Evolutionary conservation across 2,888 invertebrate genomes (phyloP).

Genomic region (Odiellus spinosus): DNA sequence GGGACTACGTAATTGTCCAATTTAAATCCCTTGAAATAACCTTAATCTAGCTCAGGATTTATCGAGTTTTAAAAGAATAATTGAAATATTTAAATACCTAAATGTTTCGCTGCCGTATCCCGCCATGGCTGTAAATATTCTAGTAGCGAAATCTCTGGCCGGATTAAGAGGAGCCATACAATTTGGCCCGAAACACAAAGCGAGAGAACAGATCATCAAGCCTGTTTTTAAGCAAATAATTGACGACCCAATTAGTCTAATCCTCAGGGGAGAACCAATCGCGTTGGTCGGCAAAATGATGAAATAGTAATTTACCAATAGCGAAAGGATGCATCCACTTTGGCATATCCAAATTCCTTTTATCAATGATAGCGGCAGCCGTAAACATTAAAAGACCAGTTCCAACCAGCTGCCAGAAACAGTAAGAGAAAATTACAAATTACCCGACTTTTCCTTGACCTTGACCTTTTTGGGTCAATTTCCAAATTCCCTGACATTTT

Average conservation of each 20-base stretch:
- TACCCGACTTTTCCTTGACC: too few species aligned
- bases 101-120: constrained; percentile 36
- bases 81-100: constrained; percentile 26
- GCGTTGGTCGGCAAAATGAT: too few species aligned
- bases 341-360: constrained; percentile 31
- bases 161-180: constrained; percentile 43
- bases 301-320: constrained; percentile 23
- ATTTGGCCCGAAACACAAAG: constrained; percentile 33
- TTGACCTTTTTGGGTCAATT: too few species aligned
- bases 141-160: constrained; percentile 40
- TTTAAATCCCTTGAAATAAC: too few species aligned
- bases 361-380: constrained; percentile 34
- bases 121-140: constrained; percentile 35
- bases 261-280: too few species aligned
- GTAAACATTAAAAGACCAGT: constrained; percentile 34
- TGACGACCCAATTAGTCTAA: too few species aligned
- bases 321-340: constrained; percentile 29
- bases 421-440: too few species aligned
- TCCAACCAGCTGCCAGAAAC: constrained; percentile 30
- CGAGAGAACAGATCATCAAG: constrained; percentile 27
- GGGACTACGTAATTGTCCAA: too few species aligned
- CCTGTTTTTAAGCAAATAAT: too few species aligned
- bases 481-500: too few species aligned
- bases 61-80: too few species aligned
- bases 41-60: too few species aligned